These are phyloP conservation scores for Microchirus variegatus DNA, from an alignment of 2,797 vertebrate genomes.

Conservation along the genomic window DNA sequence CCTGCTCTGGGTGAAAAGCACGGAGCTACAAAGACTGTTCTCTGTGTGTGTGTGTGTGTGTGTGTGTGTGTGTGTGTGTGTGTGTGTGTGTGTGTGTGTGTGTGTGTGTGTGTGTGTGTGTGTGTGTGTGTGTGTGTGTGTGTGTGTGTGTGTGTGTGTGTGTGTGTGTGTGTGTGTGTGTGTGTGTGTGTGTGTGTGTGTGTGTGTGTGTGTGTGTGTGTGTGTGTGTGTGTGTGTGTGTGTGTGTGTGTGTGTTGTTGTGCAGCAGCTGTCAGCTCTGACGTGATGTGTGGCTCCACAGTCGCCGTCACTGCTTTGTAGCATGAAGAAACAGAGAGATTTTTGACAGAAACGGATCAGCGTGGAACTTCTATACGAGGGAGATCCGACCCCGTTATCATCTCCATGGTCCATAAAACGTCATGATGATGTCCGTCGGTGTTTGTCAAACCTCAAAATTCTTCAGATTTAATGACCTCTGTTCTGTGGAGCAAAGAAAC, in stretches of 20 bases:
- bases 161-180: conserved; percentile 16
- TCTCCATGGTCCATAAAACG: no score
- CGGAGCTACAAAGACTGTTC: conserved; percentile 31
- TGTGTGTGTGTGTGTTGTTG: neutral
- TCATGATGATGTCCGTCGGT: no score
- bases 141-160: neutral
- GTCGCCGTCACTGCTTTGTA: conserved; percentile 47
- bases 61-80: neutral
- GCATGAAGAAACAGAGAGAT: conserved; percentile 50
- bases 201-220: conserved; percentile 4
- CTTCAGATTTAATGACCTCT: no score
- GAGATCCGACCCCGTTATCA: no score
- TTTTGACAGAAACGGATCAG: conserved; percentile 57
- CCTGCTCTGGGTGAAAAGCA: conserved; percentile 25
- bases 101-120: conserved; percentile 1
- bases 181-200: neutral
- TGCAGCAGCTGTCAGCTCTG: conserved; percentile 58
- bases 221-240: conserved; percentile 1
- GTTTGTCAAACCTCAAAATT: no score
- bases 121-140: conserved; percentile 10
- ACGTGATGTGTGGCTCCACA: conserved; percentile 47
- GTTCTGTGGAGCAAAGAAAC: no score
- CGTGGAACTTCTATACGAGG: no score
- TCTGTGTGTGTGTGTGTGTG: conserved; percentile 19
- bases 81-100: neutral